Evolutionary conservation across 1,140 invertebrate species (phyloP).

Genomic region (Ericerus pela): DNA sequence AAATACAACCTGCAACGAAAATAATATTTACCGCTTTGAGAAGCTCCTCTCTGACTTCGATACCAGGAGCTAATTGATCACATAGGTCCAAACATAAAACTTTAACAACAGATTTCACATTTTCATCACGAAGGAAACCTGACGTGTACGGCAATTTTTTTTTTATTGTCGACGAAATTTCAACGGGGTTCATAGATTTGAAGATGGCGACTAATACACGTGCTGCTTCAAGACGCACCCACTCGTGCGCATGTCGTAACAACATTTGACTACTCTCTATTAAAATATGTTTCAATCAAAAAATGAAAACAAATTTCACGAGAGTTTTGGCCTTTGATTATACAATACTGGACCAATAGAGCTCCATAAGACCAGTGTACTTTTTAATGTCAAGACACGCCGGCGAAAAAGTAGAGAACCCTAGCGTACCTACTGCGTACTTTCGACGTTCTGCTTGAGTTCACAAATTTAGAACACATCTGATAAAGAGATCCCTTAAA

Average conservation of each 20-base stretch:
- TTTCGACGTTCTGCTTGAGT: too few relatives aligned
- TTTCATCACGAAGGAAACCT: slow-evolving; percentile 4
- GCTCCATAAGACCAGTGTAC: too few relatives aligned
- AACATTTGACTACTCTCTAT: slow-evolving; percentile 36
- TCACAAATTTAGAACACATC: too few relatives aligned
- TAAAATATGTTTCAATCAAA: slow-evolving; percentile 18
- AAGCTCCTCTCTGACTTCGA: slow-evolving; percentile 31
- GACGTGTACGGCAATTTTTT: slow-evolving; percentile 9
- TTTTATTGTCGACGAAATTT: slow-evolving; percentile 32
- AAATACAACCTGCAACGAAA: not conserved
- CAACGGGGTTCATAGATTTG: slow-evolving; percentile 40
- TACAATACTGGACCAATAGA: too few relatives aligned
- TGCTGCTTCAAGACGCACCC: slow-evolving; percentile 56
- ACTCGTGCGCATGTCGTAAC: slow-evolving; percentile 45
- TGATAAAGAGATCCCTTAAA: too few relatives aligned
- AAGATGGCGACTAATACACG: slow-evolving; percentile 61
- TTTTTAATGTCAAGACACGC: too few relatives aligned
- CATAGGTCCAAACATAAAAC: slow-evolving; percentile 22
- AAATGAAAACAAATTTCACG: not conserved
- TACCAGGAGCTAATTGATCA: slow-evolving; percentile 31
- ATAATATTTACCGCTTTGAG: slow-evolving; percentile 22
- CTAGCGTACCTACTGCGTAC: too few relatives aligned
- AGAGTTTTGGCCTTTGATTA: slow-evolving; percentile 1
- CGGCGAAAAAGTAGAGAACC: too few relatives aligned
- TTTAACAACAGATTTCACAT: slow-evolving; percentile 16